Conservation (phyloP, 1,140 invertebrate genomes). For the Drosophila pseudoananassae region DNA sequence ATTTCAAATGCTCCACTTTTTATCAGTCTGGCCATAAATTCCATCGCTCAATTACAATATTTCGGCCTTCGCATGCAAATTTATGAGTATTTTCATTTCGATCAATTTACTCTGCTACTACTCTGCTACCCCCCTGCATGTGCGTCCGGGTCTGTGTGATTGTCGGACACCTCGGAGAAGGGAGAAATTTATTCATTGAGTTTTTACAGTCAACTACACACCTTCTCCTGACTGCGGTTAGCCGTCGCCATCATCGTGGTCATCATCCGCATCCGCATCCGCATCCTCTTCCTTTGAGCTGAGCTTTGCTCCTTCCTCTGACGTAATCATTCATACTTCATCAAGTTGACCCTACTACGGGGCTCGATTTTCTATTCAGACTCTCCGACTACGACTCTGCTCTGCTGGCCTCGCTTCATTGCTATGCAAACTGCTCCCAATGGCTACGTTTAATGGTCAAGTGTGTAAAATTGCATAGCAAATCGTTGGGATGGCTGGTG, state of each 20-base stretch:
- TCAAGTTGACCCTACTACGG: constrained; percentile 69
- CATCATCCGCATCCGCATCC: constrained; percentile 1
- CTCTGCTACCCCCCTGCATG: constrained; percentile 26
- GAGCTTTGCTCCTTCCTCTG: constrained; percentile 32
- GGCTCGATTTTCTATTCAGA: constrained; percentile 52
- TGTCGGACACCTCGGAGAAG: constrained; percentile 41
- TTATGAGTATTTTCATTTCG: constrained; percentile 75
- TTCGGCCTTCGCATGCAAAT: constrained; percentile 56
- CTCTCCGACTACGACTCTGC: constrained; percentile 8
- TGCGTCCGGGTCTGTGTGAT: constrained; percentile 12
- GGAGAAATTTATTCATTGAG: constrained; percentile 81
- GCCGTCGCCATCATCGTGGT: constrained; percentile 22
- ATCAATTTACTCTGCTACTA: constrained; percentile 71
- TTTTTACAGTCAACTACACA: constrained; percentile 81
- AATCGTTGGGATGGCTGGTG: constrained; percentile 62
- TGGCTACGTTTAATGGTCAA: constrained; percentile 83
- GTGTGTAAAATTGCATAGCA: constrained; percentile 83
- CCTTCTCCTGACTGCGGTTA: constrained; percentile 67
- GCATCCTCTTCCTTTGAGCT: constrained; percentile 8
- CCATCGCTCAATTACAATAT: constrained; percentile 70
- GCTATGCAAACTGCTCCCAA: constrained; percentile 82
- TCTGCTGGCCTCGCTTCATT: constrained; percentile 61
- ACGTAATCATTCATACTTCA: constrained; percentile 81
- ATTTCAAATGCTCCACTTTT: constrained; percentile 36
- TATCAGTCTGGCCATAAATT: constrained; percentile 46